Percentiles rank a stretch among this genome's conserved stretches.
These are phyloP conservation scores for Pissodes strobi DNA, from an alignment of 1,140 invertebrate genomes.

Conservation along the genomic window DNA sequence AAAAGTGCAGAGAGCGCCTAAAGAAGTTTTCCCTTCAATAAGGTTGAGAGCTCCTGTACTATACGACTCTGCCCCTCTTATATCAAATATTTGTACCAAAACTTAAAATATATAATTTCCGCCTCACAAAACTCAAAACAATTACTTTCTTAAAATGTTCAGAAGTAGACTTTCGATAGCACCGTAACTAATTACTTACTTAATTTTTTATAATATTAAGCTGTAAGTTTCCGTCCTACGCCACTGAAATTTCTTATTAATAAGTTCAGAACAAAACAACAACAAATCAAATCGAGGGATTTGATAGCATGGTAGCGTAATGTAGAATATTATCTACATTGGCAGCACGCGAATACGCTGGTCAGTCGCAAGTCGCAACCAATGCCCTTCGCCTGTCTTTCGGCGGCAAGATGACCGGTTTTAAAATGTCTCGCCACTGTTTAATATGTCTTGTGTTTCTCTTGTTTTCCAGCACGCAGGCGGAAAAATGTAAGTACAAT, in stretches of 20 bases:
- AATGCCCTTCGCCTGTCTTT: background rate
- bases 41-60: no score
- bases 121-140: no score
- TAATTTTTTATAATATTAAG: no score
- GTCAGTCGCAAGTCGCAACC: background rate
- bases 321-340: conserved; percentile 16
- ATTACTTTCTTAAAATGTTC: no score
- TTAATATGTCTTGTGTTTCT: background rate
- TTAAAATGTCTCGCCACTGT: background rate
- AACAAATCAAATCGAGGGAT: conserved; percentile 23
- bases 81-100: no score
- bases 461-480: background rate
- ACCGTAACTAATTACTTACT: no score
- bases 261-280: conserved; percentile 18
- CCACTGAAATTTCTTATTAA: conserved; percentile 7
- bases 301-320: conserved; percentile 15
- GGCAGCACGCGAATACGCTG: background rate
- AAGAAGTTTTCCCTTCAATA: no score
- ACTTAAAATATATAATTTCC: no score
- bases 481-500: conserved; percentile 23
- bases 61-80: no score
- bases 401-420: conserved; percentile 24
- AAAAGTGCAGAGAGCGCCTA: no score
- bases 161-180: no score
- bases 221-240: no score